These are phyloP conservation scores for Uria aalge DNA, from an alignment of 2,113 vertebrate genomes.

Conservation along the genomic window DNA sequence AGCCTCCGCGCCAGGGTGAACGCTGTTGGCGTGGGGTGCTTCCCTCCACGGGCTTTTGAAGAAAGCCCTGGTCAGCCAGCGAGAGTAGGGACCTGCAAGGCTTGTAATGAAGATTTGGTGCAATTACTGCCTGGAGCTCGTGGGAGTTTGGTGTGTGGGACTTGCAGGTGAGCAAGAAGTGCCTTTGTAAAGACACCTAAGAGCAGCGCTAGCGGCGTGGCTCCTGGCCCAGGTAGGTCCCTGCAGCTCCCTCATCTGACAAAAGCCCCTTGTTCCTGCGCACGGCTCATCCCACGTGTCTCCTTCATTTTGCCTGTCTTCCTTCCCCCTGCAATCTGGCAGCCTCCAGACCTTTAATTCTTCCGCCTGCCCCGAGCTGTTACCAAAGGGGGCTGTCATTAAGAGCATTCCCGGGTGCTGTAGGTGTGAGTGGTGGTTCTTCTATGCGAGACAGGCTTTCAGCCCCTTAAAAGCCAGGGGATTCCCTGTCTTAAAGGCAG, in stretches of 20 bases:
- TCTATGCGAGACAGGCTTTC: not conserved
- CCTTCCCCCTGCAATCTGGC: not conserved
- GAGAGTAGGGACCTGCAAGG: too few relatives aligned
- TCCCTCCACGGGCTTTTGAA: not conserved
- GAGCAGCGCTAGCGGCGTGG: not conserved
- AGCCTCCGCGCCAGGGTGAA: not conserved
- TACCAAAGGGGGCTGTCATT: not conserved
- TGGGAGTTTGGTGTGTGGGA: not conserved
- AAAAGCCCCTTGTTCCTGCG: not conserved
- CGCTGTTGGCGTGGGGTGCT: fast-evolving
- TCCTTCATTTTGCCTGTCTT: not conserved
- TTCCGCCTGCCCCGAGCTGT: not conserved
- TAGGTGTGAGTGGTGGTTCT: not conserved
- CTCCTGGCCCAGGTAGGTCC: not conserved
- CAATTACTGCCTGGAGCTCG: fast-evolving
- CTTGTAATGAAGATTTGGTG: not conserved
- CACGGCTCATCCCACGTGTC: not conserved
- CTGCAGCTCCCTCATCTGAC: not conserved
- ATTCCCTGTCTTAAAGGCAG: not conserved
- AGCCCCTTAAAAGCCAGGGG: not conserved
- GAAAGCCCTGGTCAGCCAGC: not conserved
- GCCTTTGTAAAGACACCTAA: not conserved
- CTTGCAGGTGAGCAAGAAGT: not conserved
- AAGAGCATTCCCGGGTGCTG: fast-evolving
- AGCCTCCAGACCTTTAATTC: not conserved